Conservation (phyloP, 2,888 invertebrate genomes). For the Eledona agricola region DNA sequence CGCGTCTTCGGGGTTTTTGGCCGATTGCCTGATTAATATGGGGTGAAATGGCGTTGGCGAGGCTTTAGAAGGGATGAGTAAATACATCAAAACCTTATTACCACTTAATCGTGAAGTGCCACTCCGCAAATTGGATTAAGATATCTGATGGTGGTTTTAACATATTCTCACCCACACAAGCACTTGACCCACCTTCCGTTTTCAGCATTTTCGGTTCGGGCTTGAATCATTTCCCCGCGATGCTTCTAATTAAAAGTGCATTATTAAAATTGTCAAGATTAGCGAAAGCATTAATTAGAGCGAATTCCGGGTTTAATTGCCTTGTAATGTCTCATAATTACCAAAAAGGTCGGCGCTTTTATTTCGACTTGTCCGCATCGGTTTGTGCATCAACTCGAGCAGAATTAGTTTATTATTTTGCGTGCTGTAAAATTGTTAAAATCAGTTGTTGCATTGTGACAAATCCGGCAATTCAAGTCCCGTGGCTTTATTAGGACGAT, state of each 20-base stretch:
- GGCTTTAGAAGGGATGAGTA: conserved; percentile 3
- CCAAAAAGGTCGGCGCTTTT: conserved; percentile 3
- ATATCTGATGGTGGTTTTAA: conserved; percentile 31
- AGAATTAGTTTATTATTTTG: too few species aligned
- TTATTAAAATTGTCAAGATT: conserved; percentile 49
- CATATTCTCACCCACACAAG: conserved; percentile 25
- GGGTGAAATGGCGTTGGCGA: conserved; percentile 12
- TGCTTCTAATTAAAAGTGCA: conserved; percentile 48
- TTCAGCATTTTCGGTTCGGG: conserved; percentile 40
- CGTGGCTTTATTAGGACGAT: conserved; percentile 46
- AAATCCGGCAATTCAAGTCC: conserved; percentile 44
- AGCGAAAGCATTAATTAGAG: conserved; percentile 44
- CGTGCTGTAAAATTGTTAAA: too few species aligned
- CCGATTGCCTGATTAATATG: conserved; percentile 21
- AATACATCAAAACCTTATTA: conserved; percentile 22
- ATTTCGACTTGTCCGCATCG: too few species aligned
- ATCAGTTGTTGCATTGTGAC: too few species aligned
- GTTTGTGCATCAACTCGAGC: too few species aligned
- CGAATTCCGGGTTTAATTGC: conserved; percentile 38
- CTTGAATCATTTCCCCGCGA: conserved; percentile 45
- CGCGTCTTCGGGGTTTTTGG: conserved; percentile 14
- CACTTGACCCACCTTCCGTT: conserved; percentile 42
- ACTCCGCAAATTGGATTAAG: conserved; percentile 36
- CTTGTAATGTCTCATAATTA: conserved; percentile 17
- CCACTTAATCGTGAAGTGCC: conserved; percentile 18